phyloP scores from a whole-genome alignment of 2,797 vertebrate genomes.

The Crax fasciolata region DNA sequence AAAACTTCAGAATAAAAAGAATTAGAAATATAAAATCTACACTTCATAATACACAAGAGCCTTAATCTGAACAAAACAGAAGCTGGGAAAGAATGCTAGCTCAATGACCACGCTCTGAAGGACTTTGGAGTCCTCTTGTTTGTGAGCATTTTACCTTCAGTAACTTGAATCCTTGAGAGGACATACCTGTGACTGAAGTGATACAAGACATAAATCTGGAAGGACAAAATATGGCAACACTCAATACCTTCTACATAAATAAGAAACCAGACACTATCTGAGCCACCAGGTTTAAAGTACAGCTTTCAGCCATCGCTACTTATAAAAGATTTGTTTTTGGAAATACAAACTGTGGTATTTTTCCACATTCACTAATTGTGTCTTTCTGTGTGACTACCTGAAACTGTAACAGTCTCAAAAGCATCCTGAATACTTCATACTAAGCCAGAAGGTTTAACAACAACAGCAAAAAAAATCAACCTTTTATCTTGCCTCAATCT shows the following conservation, averaged over 20 bases:
- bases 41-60: not conserved
- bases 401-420: not conserved
- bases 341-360: not conserved
- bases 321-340: not conserved
- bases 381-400: not conserved
- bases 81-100: not conserved
- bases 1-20: not conserved
- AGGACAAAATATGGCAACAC: conserved; percentile 42
- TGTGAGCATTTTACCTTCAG: conserved; percentile 31
- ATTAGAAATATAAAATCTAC: not conserved
- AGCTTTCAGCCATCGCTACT: not conserved
- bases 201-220: conserved; percentile 36
- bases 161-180: conserved; percentile 53
- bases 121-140: not conserved
- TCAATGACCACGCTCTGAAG: not conserved
- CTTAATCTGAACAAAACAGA: conserved; percentile 1
- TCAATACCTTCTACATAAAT: conserved; percentile 33
- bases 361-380: not conserved
- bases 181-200: conserved; percentile 28
- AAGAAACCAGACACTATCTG: conserved; percentile 31
- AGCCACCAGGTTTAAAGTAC: conserved; percentile 10
- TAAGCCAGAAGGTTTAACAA: not conserved
- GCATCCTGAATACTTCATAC: not conserved
- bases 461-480: not conserved
- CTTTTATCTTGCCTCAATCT: not conserved